Base-by-base conservation (phyloP, 2,888 invertebrate genomes). In the Meiosimyza platycephala region DNA sequence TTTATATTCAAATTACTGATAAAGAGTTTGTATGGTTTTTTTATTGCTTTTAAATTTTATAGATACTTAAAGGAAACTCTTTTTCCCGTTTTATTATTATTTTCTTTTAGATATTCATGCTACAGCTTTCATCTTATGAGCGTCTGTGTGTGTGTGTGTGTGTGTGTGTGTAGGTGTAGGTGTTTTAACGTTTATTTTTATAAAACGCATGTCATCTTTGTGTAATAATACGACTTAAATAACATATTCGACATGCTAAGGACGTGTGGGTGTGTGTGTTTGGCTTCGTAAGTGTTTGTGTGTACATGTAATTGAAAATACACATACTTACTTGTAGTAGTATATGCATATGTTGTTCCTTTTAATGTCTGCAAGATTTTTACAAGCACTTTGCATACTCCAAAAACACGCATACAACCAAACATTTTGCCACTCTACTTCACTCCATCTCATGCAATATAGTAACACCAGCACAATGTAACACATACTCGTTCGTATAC, bases 401-500 rank as follows among this genome's bases (percentile, higher is more conserved):
- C 57, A 57, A 28, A 57, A 18, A 9, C 18, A 55, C 55, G 18
- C 22, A 55, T 13, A 55, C 18, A 55, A 18, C 11, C 9, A 40
- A 40, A 40, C 40, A 40, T 2, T 40, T 6, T 40, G 40, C 40
- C 40, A 40, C 40, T 40, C 40, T 40, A 9, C 40, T 9, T 40
- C 40, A 40, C 6, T 40, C 40, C 9, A 40, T 40, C 40, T 40
- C 9, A 40, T 40, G 40, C 40, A 40, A 40, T 9, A 40, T 9
- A 40, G 40, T 9, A 40, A 40, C 40, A 40, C 40, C 40, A 40
- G 40, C 9, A 11, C 55, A 55, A 13, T 22, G 55, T 22, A 55
- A 55, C 22, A 55, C 55, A 55, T 55, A 55, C 22, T 9, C 18
- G 18, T 6, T n/a, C 22, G 16, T 73, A 75, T 69, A 74, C 78